Conservation (phyloP, 2,888 invertebrate species). For the Ormyrus thymus region DNA sequence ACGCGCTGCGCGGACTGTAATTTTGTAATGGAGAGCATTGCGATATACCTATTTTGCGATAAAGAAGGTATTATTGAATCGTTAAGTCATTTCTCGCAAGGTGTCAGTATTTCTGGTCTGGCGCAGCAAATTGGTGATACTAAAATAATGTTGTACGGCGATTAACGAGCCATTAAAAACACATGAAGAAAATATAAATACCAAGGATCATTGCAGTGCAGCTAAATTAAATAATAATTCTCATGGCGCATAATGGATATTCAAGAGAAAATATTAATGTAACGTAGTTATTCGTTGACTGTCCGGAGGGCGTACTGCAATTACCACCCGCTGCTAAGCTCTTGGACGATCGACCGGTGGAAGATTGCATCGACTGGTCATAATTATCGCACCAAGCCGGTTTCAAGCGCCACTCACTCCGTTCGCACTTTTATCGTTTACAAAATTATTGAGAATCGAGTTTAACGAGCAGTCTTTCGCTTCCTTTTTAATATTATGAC, state of each 20-base stretch:
- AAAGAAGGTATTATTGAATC: no score
- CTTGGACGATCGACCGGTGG: not conserved
- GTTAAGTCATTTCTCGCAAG: no score
- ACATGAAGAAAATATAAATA: no score
- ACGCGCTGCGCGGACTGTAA: no score
- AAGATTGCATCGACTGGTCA: constrained; percentile 26
- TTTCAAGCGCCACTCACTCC: constrained; percentile 27
- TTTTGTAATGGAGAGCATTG: no score
- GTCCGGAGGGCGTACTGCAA: constrained; percentile 7
- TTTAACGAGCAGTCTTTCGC: not conserved
- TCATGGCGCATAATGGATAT: constrained; percentile 28
- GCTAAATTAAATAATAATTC: constrained; percentile 36
- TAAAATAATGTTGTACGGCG: no score
- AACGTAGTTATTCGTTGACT: constrained; percentile 30
- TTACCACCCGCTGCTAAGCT: constrained; percentile 43
- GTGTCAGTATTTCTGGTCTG: no score
- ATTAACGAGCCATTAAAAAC: no score
- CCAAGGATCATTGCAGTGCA: not conserved
- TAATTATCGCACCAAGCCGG: constrained; percentile 43
- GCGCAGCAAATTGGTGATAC: no score
- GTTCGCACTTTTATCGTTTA: not conserved
- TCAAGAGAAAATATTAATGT: constrained; percentile 32
- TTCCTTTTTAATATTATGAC: constrained; percentile 8
- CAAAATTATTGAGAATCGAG: constrained; percentile 21
- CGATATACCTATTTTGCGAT: no score